Conservation (phyloP, 2,797 vertebrate genomes). For the Ptychadena robeensis region DNA sequence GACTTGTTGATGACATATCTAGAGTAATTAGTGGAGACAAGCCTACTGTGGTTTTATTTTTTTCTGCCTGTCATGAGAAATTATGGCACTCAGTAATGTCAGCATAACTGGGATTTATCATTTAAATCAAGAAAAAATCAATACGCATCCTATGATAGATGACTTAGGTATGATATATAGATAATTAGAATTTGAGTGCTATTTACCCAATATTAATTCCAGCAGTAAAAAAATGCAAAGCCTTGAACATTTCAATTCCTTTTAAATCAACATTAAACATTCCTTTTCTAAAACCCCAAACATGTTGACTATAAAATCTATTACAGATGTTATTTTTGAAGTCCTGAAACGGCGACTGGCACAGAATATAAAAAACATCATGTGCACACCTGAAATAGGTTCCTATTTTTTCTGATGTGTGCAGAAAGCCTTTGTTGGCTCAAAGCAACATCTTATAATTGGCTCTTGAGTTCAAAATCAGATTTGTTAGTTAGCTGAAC, state of each 20-base stretch:
- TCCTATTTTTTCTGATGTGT: constrained; percentile 55
- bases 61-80: constrained; percentile 23
- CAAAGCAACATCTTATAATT: constrained; percentile 72
- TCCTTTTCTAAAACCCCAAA: constrained; percentile 15
- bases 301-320: constrained; percentile 31
- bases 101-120: constrained; percentile 23
- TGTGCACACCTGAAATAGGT: constrained; percentile 39
- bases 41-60: constrained; percentile 40
- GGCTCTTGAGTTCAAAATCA: constrained; percentile 61
- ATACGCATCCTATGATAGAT: constrained; percentile 35
- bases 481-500: constrained; percentile 63
- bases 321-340: constrained; percentile 59
- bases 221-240: constrained; percentile 3
- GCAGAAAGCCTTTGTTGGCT: constrained; percentile 62
- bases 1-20: constrained; percentile 42
- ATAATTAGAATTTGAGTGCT: constrained; percentile 30
- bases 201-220: constrained; percentile 20
- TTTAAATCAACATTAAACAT: constrained; percentile 38
- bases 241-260: background rate
- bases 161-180: constrained; percentile 15
- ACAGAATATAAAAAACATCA: constrained; percentile 51
- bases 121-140: constrained; percentile 37
- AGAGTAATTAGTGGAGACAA: constrained; percentile 35
- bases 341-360: constrained; percentile 21
- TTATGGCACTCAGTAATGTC: constrained; percentile 35